A percentile compares a stretch with the other conserved stretches of the same genome.
phyloP scores from a whole-genome alignment of 1,140 invertebrate genomes.

The Drosophila albomicans region DNA sequence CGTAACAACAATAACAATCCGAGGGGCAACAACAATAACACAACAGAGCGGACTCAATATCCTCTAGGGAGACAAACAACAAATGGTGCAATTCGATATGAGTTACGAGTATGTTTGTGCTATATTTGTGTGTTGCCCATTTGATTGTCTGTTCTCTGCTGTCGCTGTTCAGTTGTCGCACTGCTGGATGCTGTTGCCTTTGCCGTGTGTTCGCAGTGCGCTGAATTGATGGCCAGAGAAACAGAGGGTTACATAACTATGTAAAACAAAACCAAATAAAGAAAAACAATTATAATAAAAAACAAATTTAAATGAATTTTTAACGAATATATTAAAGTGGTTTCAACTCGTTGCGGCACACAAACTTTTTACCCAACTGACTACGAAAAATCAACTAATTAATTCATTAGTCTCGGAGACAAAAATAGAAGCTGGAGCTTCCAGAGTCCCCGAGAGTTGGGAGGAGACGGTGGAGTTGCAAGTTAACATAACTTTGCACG shows the following conservation, averaged over 20 bases:
- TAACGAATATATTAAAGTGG: conserved; percentile 52
- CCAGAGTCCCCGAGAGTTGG: neutral
- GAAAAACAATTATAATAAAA: conserved; percentile 30
- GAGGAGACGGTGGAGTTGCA: conserved; percentile 16
- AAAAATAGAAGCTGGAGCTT: neutral
- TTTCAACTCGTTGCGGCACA: conserved; percentile 19
- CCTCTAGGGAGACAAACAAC: conserved; percentile 68
- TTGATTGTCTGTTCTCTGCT: conserved; percentile 12
- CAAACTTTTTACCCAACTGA: conserved; percentile 34
- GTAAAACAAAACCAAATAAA: conserved; percentile 23
- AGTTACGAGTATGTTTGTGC: conserved; percentile 55
- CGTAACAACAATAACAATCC: conserved; percentile 11
- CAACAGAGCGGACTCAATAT: conserved; percentile 62
- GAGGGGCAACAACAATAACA: neutral
- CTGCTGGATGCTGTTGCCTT: conserved; percentile 43
- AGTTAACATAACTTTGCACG: conserved; percentile 63
- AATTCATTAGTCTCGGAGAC: conserved; percentile 63
- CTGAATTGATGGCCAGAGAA: conserved; percentile 25
- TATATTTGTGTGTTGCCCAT: conserved; percentile 15
- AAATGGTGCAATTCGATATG: conserved; percentile 79
- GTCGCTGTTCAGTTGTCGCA: conserved; percentile 16
- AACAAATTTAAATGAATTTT: conserved; percentile 50
- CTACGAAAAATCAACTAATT: conserved; percentile 69
- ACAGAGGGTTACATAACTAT: conserved; percentile 42
- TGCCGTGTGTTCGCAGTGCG: conserved; percentile 42